Evolutionary conservation across 2,113 vertebrate genomes (phyloP), one percentile per base, ranked within the genome.

Genomic region (Podiceps cristatus): DNA sequence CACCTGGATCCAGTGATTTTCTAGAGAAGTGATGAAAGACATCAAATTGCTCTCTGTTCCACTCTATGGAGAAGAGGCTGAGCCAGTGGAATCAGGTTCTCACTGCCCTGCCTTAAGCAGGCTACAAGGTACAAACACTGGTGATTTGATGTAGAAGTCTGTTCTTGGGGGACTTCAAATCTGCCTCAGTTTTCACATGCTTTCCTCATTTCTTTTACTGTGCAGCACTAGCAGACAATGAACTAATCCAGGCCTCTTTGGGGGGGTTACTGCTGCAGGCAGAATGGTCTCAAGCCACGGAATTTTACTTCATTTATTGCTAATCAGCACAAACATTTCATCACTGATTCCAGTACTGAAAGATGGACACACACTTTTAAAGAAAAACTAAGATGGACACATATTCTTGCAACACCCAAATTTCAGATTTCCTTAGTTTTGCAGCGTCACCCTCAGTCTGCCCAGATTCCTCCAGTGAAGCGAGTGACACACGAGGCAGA

Each of bases 401-500:
- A 10, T 23, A 29, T 33, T 28, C 22, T 73, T 33, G 15, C 24
- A 56, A 28, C 4, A 47, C 53, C 45, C 7, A 42, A 56, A 11
- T n/a, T 55, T 66, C 49, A 56, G 3, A 33, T 68, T 90, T 68
- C 37, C 44, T 63, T 53, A 47, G 10, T 52, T 93, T 35, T 69
- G 10, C 47, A 52, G 19, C 23, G 4, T 42, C 55, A 19, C 5
- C 18, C 5, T 76, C 63, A n/a, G 29, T 24, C 17, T 2, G 2
- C 25, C 9, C 50, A 59, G 75, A 52, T 35, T 59, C 15, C 13
- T 25, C 20, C 13, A 24, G 12, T 14, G 49, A 84, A 15, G 13
- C 0, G 2, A 35, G 12, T 23, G 12, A 18, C 20, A 60, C 10
- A n/a, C 0, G 5, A 69, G 8, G 29, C 2, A 5, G 45, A 62